Base-by-base conservation (phyloP, 1,140 invertebrate species). In the Cryptotermes secundus region DNA sequence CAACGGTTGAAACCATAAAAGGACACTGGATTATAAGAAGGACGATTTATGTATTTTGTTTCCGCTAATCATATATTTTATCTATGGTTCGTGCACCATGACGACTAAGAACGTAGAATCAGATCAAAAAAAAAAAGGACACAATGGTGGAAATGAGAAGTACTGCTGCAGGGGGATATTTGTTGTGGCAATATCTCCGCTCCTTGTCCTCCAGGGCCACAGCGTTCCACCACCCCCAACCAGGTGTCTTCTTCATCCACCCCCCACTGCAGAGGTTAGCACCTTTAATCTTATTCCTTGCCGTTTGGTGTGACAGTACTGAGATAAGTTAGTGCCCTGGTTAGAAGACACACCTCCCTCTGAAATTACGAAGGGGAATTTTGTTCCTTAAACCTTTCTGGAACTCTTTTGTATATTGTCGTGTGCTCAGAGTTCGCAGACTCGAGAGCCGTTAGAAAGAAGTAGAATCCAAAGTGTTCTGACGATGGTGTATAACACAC, bases 231-330 rank as follows among this genome's bases (percentile, higher is more conserved):
- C 12, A 19, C 59, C 26, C 4, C 59, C 4, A 72, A n/a, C 26
- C 59, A 31, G 2, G 59, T 72, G 26, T 72, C 59, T n/a, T 16
- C 59, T 31, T 72, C 59, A 7, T 72, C 59, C 59, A 9, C 59
- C 59, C n/a, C n/a, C 26, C 59, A n/a, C 6, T 72, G 31, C 59
- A n/a, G 59, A 72, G 59, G 59, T 72, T 72, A 72, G 26, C 26
- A 72, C 16, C 59, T 72, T 72, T 72, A 72, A 72, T 72, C 59
- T 26, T 72, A 72, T 72, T 72, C 59, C 31, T 72, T 72, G 59
- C 45, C 7, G 59, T 72, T 6, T 1, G 16, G 59, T 31, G n/a
- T 26, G 26, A 72, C 14, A 31, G n/a, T 9, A 26, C 14, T 72
- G 59, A 1, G 59, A 26, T 31, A 31, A 31, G 26, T 31, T 31